phyloP scores from a whole-genome alignment of 2,888 invertebrate genomes.

The Ptilodon capucinus region DNA sequence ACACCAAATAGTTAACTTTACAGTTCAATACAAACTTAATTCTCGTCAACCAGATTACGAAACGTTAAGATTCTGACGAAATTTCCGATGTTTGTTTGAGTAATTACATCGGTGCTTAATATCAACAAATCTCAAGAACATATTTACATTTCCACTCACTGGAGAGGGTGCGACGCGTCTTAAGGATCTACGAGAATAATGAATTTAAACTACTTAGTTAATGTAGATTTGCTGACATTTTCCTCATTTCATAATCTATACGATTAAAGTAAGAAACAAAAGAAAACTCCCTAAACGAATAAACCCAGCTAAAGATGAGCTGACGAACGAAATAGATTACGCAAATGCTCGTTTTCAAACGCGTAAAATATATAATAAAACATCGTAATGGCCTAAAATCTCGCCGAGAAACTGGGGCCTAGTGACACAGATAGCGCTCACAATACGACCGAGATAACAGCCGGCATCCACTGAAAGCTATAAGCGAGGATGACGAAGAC shows the following conservation, averaged over 20 bases:
- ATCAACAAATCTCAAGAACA: slow-evolving; percentile 13
- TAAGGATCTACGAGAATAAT: too few relatives aligned
- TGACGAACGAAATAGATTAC: slow-evolving; percentile 14
- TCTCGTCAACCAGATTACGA: too few relatives aligned
- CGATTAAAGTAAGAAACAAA: too few relatives aligned
- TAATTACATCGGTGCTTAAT: neutral
- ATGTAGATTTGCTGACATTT: too few relatives aligned
- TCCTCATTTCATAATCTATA: too few relatives aligned
- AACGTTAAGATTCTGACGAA: neutral
- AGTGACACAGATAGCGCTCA: slow-evolving; percentile 42
- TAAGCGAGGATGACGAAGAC: slow-evolving; percentile 8
- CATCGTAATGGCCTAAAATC: slow-evolving; percentile 29
- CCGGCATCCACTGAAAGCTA: slow-evolving; percentile 11
- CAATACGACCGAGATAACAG: slow-evolving; percentile 42
- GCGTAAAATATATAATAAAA: slow-evolving; percentile 32
- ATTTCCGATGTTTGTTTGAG: neutral
- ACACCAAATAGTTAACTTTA: too few relatives aligned
- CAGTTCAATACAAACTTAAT: too few relatives aligned
- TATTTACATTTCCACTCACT: slow-evolving; percentile 6
- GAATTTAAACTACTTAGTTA: too few relatives aligned
- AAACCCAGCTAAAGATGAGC: neutral
- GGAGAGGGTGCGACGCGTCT: neutral
- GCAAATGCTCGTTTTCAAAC: slow-evolving; percentile 23
- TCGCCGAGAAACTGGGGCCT: slow-evolving; percentile 17
- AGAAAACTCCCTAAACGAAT: neutral